These are phyloP conservation scores for Cryptus armator DNA, from an alignment of 2,888 invertebrate genomes.

Conservation along the genomic window DNA sequence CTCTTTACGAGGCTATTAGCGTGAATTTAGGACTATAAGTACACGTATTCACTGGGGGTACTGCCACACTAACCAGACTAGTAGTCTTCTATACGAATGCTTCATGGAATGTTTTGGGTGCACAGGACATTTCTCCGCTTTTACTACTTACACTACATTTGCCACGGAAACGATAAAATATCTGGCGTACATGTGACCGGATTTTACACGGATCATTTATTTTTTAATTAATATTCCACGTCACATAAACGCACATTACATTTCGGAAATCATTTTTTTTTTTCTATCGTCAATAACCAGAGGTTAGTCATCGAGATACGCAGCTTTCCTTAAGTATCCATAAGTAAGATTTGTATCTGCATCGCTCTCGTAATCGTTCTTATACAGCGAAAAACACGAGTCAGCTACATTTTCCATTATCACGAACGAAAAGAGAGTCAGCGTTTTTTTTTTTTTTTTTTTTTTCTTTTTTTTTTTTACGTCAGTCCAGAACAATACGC, in stretches of 20 bases:
- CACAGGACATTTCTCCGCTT: not conserved
- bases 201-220: slow-evolving; percentile 53
- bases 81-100: too few relatives aligned
- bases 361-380: not conserved
- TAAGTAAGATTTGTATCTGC: not conserved
- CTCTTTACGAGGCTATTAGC: slow-evolving; percentile 66
- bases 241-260: not conserved
- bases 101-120: slow-evolving; percentile 16
- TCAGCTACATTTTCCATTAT: slow-evolving; percentile 4
- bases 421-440: slow-evolving; percentile 19
- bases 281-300: too few relatives aligned
- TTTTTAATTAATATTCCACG: slow-evolving; percentile 51
- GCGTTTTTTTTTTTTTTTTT: slow-evolving; percentile 12
- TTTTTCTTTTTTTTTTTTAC: not conserved
- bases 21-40: slow-evolving; percentile 58
- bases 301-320: too few relatives aligned
- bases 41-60: slow-evolving; percentile 36
- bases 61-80: slow-evolving; percentile 10
- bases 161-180: slow-evolving; percentile 29
- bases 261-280: not conserved
- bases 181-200: slow-evolving; percentile 47
- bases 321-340: not conserved
- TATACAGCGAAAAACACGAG: not conserved
- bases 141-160: not conserved
- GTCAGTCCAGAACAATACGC: slow-evolving; percentile 37